phyloP scores from a whole-genome alignment of 2,113 vertebrate species.

The Muntiacus muntjak region DNA sequence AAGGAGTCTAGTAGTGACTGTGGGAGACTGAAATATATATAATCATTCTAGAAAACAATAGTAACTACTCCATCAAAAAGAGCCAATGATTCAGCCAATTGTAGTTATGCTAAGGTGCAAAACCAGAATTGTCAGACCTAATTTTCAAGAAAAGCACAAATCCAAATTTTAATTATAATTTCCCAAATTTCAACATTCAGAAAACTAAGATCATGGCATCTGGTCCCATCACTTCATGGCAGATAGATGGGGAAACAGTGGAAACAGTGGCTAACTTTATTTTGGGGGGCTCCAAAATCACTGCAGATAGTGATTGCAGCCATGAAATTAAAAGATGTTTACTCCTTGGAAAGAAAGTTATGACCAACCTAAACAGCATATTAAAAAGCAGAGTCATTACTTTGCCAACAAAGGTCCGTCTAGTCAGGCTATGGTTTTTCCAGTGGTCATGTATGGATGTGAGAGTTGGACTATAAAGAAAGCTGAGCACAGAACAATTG shows the following conservation, averaged over 20 bases:
- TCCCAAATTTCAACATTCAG: neutral
- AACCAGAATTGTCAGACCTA: neutral
- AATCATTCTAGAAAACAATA: neutral
- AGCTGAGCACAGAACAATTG: neutral
- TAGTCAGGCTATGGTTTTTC: neutral
- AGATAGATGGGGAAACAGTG: neutral
- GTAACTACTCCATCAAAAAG: neutral
- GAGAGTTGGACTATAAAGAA: neutral
- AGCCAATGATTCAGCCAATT: neutral
- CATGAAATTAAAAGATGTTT: neutral
- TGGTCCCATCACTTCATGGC: neutral
- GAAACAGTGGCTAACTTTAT: neutral
- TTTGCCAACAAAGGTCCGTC: rapidly evolving
- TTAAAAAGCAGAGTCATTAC: neutral
- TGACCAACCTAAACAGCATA: neutral
- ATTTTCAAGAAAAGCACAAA: neutral
- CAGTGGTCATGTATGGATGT: neutral
- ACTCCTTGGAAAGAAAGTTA: neutral
- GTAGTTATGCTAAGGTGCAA: neutral
- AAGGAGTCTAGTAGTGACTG: neutral
- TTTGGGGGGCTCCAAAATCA: neutral
- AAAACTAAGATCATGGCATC: neutral
- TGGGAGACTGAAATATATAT: neutral
- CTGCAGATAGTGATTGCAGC: neutral
- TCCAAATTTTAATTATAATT: neutral